A percentile compares a stretch with the other conserved stretches of the same genome.
These are phyloP conservation scores for Zosterops lateralis DNA, from an alignment of 2,113 vertebrate genomes.

Conservation along the genomic window DNA sequence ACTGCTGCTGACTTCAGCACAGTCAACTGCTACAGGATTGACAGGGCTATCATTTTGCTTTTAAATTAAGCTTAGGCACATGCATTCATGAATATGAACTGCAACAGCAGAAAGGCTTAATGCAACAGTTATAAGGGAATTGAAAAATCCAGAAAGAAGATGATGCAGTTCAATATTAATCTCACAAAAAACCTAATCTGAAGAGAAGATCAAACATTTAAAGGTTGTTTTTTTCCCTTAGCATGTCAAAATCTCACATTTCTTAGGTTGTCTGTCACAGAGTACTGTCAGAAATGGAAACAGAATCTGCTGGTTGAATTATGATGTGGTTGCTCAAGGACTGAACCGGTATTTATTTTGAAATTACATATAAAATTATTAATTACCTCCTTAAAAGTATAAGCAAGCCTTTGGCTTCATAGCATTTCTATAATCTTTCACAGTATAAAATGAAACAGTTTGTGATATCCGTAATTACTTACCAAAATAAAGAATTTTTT, in stretches of 20 bases:
- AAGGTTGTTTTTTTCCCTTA: neutral
- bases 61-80: neutral
- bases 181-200: neutral
- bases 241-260: neutral
- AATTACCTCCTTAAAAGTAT: neutral
- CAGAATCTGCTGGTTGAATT: neutral
- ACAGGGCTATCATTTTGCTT: neutral
- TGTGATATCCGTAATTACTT: neutral
- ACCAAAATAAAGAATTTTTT: slow-evolving; percentile 20
- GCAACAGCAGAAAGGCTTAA: neutral
- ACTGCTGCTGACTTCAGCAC: neutral
- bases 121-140: neutral
- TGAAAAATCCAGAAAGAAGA: neutral
- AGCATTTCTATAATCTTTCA: neutral
- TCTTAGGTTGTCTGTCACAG: neutral
- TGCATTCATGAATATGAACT: neutral
- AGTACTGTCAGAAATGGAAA: neutral
- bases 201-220: neutral
- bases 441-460: neutral
- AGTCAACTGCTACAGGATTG: neutral
- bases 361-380: neutral
- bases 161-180: neutral
- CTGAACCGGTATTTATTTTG: neutral
- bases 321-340: neutral
- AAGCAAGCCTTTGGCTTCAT: neutral